Evolutionary conservation across 2,797 vertebrate genomes (phyloP).

Genomic region (Manis pentadactyla): DNA sequence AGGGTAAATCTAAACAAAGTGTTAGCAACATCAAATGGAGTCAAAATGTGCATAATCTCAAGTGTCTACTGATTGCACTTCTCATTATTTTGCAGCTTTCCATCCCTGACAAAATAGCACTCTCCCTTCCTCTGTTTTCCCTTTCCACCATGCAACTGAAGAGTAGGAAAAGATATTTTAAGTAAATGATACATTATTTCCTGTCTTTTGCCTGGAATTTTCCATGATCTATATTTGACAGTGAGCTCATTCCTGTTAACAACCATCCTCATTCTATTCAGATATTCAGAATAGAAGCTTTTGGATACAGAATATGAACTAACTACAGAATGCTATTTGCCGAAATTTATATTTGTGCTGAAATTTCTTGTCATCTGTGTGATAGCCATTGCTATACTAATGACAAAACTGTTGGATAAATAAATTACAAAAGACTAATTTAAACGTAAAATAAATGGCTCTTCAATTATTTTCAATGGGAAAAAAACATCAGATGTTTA

Average conservation of each 20-base stretch:
- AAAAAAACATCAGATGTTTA: constrained; percentile 52
- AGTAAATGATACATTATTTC: neutral
- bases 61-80: neutral
- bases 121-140: neutral
- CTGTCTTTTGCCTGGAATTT: neutral
- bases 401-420: constrained; percentile 47
- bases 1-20: neutral
- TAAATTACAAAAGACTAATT: constrained; percentile 42
- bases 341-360: constrained; percentile 57
- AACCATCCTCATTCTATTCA: neutral
- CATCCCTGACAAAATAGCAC: neutral
- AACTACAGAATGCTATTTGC: constrained; percentile 42
- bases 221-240: neutral
- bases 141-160: neutral
- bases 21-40: neutral
- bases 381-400: constrained; percentile 19
- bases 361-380: constrained; percentile 23
- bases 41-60: neutral
- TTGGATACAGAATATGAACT: neutral
- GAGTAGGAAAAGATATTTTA: neutral
- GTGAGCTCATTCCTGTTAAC: neutral
- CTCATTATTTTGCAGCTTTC: neutral
- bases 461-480: constrained; percentile 70
- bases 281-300: constrained; percentile 3
- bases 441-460: constrained; percentile 39